Percentiles rank a stretch among this genome's conserved stretches.
These are phyloP conservation scores for Onychorhynchus coronatus DNA, from an alignment of 2,113 vertebrate species.

Conservation along the genomic window DNA sequence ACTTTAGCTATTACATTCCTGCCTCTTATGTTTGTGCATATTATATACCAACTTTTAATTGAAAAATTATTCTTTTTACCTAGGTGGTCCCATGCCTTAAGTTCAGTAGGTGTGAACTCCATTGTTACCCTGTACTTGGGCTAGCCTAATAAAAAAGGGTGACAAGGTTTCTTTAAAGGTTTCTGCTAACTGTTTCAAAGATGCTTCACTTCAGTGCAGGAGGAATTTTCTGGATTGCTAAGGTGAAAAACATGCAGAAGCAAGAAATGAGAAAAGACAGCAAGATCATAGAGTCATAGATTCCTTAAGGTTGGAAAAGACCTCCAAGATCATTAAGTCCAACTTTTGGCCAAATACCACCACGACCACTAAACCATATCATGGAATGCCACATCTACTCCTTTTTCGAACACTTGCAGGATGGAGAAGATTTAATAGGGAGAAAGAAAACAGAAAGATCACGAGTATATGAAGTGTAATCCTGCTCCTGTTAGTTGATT, in stretches of 20 bases:
- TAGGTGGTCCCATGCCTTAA: neutral
- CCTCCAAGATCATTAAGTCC: neutral
- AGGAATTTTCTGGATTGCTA: neutral
- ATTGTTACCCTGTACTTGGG: neutral
- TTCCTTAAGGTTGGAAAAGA: neutral
- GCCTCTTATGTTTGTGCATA: neutral
- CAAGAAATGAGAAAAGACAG: neutral
- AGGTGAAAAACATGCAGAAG: neutral
- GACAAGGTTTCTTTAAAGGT: neutral
- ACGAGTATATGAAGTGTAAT: neutral
- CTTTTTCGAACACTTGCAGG: neutral
- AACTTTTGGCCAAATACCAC: neutral
- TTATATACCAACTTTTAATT: neutral
- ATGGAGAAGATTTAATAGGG: neutral
- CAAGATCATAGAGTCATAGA: neutral
- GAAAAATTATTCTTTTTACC: neutral
- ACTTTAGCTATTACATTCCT: neutral
- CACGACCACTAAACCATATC: rapidly evolving
- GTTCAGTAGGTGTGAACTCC: neutral
- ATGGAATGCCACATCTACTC: rapidly evolving
- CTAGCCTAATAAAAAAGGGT: neutral
- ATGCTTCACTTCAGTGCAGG: neutral
- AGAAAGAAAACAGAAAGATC: neutral
- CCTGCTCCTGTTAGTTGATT: neutral
- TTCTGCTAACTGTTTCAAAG: neutral